These are phyloP conservation scores for Pagetopsis macropterus DNA, from an alignment of 2,797 vertebrate genomes.

Conservation along the genomic window DNA sequence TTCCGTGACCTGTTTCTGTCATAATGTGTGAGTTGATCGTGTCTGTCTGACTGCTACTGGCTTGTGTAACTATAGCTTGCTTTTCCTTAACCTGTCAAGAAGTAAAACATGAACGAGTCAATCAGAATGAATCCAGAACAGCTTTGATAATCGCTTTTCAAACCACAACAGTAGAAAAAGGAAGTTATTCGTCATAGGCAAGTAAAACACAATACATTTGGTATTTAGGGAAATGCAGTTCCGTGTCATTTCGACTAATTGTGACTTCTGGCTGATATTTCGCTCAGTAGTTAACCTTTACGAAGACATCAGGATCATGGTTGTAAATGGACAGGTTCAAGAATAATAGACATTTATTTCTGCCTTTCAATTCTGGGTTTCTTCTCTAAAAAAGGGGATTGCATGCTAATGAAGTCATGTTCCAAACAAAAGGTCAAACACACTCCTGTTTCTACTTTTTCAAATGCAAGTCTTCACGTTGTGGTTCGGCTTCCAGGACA, in stretches of 20 bases:
- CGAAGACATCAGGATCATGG: not conserved
- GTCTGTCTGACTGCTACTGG: slow-evolving; percentile 27
- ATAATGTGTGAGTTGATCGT: slow-evolving; percentile 22
- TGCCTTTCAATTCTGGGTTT: too few relatives aligned
- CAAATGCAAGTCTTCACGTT: too few relatives aligned
- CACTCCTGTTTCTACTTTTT: too few relatives aligned
- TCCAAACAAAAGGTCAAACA: too few relatives aligned
- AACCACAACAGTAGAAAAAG: not conserved
- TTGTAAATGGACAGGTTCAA: too few relatives aligned
- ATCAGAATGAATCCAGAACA: not conserved
- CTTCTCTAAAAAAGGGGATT: too few relatives aligned
- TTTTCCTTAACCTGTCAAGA: not conserved
- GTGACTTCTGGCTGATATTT: not conserved
- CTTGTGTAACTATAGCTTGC: not conserved
- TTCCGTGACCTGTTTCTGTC: slow-evolving; percentile 63
- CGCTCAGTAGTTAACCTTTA: not conserved
- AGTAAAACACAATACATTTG: not conserved
- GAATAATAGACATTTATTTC: too few relatives aligned
- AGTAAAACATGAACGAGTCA: not conserved
- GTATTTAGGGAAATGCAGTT: not conserved
- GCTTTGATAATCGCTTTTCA: not conserved
- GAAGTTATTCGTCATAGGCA: too few relatives aligned
- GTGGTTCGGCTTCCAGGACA: too few relatives aligned
- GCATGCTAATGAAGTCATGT: too few relatives aligned
- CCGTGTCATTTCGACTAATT: not conserved